Evolutionary conservation across 2,888 invertebrate genomes (phyloP).

Genomic region (Rhaphigaster nebulosa): DNA sequence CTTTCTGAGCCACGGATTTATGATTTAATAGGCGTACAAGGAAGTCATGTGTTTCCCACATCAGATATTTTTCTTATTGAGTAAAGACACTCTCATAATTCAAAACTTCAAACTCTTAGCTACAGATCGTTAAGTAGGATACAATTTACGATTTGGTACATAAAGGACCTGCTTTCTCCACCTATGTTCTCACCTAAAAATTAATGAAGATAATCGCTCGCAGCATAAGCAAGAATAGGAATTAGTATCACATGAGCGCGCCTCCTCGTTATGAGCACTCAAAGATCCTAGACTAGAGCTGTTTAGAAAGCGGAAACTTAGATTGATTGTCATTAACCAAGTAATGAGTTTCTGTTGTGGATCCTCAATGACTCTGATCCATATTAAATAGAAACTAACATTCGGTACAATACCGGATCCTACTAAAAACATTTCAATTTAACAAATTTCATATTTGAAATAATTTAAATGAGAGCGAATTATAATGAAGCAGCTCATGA

Average conservation of each 20-base stretch:
- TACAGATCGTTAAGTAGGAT: background rate
- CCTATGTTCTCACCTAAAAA: background rate
- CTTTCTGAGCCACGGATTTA: too few species aligned
- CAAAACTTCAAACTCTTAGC: background rate
- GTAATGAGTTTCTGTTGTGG: constrained; percentile 24
- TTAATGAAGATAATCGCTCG: constrained; percentile 15
- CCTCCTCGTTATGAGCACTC: background rate
- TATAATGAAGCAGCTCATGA: too few species aligned
- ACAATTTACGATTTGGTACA: background rate
- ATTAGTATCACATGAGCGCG: background rate
- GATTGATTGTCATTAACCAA: constrained; percentile 12
- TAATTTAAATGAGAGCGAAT: too few species aligned
- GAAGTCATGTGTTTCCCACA: too few species aligned
- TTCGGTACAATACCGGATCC: background rate
- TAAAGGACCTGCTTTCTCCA: background rate
- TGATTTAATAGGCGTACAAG: too few species aligned
- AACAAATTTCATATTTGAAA: too few species aligned
- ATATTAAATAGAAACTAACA: background rate
- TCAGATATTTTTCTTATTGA: too few species aligned
- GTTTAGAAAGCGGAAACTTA: constrained; percentile 24
- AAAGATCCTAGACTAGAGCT: background rate
- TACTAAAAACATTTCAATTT: background rate
- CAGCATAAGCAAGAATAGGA: constrained; percentile 17
- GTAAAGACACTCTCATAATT: too few species aligned
- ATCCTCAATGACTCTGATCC: background rate